phyloP scores from a whole-genome alignment of 92 coral and sea anemone species.

The Actinostola sp. region DNA sequence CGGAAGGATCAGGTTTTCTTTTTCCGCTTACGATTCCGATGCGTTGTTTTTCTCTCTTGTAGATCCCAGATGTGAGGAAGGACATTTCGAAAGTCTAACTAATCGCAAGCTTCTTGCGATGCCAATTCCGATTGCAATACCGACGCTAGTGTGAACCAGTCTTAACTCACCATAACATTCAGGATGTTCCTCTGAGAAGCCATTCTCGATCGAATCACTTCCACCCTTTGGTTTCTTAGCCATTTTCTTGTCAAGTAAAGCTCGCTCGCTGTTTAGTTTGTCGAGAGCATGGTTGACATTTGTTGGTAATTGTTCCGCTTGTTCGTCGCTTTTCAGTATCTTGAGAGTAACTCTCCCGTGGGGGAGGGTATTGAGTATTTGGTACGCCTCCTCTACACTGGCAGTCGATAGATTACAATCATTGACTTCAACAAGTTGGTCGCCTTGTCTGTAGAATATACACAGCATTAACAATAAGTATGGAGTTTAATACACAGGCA shows the following conservation, averaged over 20 bases:
- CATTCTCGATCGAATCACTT: slow-evolving; percentile 23
- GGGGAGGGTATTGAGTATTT: slow-evolving; percentile 80
- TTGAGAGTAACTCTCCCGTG: slow-evolving; percentile 79
- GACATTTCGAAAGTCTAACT: too few relatives aligned
- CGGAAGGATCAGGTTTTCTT: too few relatives aligned
- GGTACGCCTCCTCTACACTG: slow-evolving; percentile 75
- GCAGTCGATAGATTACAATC: slow-evolving; percentile 67
- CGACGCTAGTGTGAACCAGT: too few relatives aligned
- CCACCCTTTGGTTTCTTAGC: slow-evolving; percentile 34
- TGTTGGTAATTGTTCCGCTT: slow-evolving; percentile 52
- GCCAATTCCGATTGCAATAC: too few relatives aligned
- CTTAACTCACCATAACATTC: slow-evolving; percentile 73
- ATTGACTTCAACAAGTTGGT: slow-evolving; percentile 83
- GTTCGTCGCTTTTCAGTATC: slow-evolving; percentile 29
- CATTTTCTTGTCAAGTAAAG: slow-evolving; percentile 56
- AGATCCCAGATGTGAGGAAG: too few relatives aligned
- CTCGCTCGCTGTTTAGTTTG: slow-evolving; percentile 53
- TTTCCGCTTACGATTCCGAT: too few relatives aligned
- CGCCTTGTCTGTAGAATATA: slow-evolving; percentile 72
- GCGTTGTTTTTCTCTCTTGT: too few relatives aligned
- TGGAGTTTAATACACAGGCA: too few relatives aligned
- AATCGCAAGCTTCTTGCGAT: too few relatives aligned
- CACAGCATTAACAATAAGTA: not conserved
- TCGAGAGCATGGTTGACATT: slow-evolving; percentile 47
- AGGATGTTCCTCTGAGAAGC: slow-evolving; percentile 25